Percentiles rank a stretch among this genome's conserved stretches.
phyloP scores from a whole-genome alignment of 2,797 vertebrate genomes.

The Mormyrus hasselquistii region DNA sequence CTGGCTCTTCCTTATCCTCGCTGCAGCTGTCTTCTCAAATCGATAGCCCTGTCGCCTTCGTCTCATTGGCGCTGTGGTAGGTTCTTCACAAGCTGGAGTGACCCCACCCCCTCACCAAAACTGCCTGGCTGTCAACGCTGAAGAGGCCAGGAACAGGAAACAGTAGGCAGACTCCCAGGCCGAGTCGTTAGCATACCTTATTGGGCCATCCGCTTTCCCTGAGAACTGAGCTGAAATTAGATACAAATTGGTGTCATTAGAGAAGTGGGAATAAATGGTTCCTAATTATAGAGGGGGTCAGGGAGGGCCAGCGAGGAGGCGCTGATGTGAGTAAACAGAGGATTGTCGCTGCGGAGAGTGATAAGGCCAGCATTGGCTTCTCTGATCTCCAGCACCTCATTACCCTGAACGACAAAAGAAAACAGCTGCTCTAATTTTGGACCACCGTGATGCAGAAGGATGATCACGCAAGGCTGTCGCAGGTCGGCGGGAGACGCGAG shows the following conservation, averaged over 20 bases:
- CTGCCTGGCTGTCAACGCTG: constrained; percentile 45
- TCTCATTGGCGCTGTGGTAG: neutral
- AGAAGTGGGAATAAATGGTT: constrained; percentile 29
- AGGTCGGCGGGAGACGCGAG: neutral
- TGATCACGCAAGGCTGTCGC: neutral
- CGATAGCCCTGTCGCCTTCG: constrained; percentile 32
- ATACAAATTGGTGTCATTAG: constrained; percentile 66
- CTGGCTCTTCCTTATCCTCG: constrained; percentile 10
- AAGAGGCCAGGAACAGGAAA: constrained; percentile 44
- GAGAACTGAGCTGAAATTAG: constrained; percentile 60
- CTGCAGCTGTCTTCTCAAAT: constrained; percentile 38
- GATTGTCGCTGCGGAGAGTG: constrained; percentile 34
- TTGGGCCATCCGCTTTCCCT: constrained; percentile 21
- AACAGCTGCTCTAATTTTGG: neutral
- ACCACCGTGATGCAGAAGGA: neutral
- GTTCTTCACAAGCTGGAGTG: neutral
- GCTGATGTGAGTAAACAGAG: constrained; percentile 42
- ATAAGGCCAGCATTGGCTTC: constrained; percentile 4
- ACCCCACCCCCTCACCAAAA: neutral
- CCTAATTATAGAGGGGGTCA: constrained; percentile 55
- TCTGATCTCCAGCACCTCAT: neutral
- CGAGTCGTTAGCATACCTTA: neutral
- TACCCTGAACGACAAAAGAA: neutral
- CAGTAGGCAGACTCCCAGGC: constrained; percentile 50
- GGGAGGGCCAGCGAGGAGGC: constrained; percentile 32